A percentile compares a stretch with the other conserved stretches of the same genome.
Evolutionary conservation across 1,140 invertebrate genomes (phyloP).

Genomic region (Penaeus indicus): DNA sequence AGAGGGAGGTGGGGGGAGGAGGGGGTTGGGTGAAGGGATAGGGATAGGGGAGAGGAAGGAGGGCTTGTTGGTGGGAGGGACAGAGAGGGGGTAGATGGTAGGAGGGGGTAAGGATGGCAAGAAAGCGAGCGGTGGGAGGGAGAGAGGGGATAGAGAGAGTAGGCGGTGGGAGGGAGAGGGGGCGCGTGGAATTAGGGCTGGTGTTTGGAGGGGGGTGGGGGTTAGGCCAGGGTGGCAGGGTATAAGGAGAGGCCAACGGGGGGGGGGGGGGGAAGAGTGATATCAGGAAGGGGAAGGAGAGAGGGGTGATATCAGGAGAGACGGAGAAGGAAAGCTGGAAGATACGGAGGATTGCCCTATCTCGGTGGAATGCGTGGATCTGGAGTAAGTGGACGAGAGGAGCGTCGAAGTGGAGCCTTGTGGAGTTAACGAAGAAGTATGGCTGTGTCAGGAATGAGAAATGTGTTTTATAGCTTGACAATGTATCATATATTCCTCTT

Average conservation of each 20-base stretch:
- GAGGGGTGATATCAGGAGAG: background rate
- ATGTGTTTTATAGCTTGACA: too few relatives aligned
- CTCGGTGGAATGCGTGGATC: too few relatives aligned
- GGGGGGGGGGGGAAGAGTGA: background rate
- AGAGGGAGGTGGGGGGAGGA: background rate
- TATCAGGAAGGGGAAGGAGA: background rate
- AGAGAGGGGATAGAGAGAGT: slow-evolving; percentile 26
- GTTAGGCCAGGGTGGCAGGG: background rate
- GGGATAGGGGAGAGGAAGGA: slow-evolving; percentile 13
- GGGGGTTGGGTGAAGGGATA: too few relatives aligned
- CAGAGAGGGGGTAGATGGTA: background rate
- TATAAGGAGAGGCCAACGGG: background rate
- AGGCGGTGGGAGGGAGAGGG: too few relatives aligned
- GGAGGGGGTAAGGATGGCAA: background rate
- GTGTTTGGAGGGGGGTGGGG: background rate
- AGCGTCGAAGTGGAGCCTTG: too few relatives aligned
- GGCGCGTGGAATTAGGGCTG: background rate
- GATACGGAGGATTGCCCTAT: too few relatives aligned
- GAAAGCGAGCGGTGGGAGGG: background rate
- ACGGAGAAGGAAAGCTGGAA: background rate
- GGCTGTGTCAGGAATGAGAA: too few relatives aligned
- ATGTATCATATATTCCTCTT: too few relatives aligned
- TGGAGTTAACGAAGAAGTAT: too few relatives aligned
- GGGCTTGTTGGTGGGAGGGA: slow-evolving; percentile 23
- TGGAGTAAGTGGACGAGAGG: too few relatives aligned